Evolutionary conservation across 2,797 vertebrate genomes (phyloP).

Genomic region (Thamnophis elegans): DNA sequence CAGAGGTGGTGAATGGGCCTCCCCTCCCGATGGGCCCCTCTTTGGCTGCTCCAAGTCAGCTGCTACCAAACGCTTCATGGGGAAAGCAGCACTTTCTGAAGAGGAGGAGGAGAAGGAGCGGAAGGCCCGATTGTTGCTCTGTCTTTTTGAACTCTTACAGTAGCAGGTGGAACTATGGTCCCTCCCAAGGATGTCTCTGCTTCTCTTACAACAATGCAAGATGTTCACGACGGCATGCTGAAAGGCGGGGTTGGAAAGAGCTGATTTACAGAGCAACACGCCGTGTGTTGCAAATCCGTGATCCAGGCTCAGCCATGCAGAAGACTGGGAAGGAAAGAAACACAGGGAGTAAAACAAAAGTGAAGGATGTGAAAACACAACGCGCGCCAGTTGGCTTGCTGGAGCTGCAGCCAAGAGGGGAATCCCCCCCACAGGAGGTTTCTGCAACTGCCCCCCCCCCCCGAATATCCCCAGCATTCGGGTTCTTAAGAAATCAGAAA

Average conservation of each 20-base stretch:
- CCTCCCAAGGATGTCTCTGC: constrained; percentile 30
- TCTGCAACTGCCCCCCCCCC: neutral
- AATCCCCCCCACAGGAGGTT: neutral
- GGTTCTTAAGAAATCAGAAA: fast-evolving
- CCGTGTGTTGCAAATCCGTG: constrained; percentile 37
- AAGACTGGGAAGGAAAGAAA: neutral
- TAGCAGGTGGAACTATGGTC: neutral
- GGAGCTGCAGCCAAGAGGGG: neutral
- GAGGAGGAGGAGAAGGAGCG: neutral
- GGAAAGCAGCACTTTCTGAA: neutral
- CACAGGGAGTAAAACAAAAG: neutral
- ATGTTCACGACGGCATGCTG: neutral
- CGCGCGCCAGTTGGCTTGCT: fast-evolving
- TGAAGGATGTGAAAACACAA: neutral
- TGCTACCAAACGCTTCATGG: neutral
- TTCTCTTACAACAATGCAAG: constrained; percentile 41
- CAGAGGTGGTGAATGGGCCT: fast-evolving
- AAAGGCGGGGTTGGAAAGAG: constrained; percentile 41
- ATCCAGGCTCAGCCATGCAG: constrained; percentile 5
- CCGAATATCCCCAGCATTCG: neutral
- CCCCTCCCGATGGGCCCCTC: fast-evolving
- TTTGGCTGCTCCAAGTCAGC: constrained; percentile 11
- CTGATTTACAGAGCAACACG: constrained; percentile 53
- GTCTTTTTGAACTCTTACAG: neutral
- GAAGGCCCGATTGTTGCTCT: neutral